A percentile compares a stretch with the other conserved stretches of the same genome.
Evolutionary conservation across 1,140 invertebrate genomes (phyloP).

Genomic region (Drosophila equinoxialis): DNA sequence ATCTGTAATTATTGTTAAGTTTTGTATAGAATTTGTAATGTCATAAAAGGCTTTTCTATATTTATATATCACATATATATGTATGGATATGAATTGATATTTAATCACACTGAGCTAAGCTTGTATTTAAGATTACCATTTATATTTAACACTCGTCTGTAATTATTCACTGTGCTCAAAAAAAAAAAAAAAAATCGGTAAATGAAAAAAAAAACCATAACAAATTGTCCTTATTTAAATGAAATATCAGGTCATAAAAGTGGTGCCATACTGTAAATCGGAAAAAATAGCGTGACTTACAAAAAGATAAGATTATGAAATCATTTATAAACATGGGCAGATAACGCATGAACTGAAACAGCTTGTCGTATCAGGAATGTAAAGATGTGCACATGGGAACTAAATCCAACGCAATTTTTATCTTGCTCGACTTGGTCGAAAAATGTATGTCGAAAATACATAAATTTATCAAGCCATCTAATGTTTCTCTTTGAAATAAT

Average conservation of each 20-base stretch:
- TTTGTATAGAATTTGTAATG: slow-evolving; percentile 61
- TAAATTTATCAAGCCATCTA: too few relatives aligned
- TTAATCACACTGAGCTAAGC: slow-evolving; percentile 36
- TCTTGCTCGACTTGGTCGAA: too few relatives aligned
- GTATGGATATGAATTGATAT: slow-evolving; percentile 39
- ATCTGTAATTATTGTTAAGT: slow-evolving; percentile 48
- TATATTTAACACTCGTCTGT: slow-evolving; percentile 67
- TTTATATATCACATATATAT: slow-evolving; percentile 30
- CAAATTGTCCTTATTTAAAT: slow-evolving; percentile 11
- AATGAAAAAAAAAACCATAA: slow-evolving; percentile 28
- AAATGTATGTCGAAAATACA: too few relatives aligned
- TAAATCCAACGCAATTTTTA: too few relatives aligned
- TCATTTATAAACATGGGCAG: neutral
- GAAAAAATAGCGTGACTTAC: neutral
- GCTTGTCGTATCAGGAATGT: neutral
- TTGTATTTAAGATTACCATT: slow-evolving; percentile 72
- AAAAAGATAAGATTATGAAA: slow-evolving; percentile 1
- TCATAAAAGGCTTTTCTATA: slow-evolving; percentile 57
- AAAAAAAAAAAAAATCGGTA: slow-evolving; percentile 30
- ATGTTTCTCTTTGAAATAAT: too few relatives aligned
- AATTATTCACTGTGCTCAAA: slow-evolving; percentile 68
- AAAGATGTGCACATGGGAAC: too few relatives aligned
- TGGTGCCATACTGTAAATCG: neutral
- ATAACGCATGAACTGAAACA: neutral
- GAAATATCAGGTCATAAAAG: neutral